These are phyloP conservation scores for Cossypha caffra DNA, from an alignment of 2,797 vertebrate genomes.

Conservation along the genomic window DNA sequence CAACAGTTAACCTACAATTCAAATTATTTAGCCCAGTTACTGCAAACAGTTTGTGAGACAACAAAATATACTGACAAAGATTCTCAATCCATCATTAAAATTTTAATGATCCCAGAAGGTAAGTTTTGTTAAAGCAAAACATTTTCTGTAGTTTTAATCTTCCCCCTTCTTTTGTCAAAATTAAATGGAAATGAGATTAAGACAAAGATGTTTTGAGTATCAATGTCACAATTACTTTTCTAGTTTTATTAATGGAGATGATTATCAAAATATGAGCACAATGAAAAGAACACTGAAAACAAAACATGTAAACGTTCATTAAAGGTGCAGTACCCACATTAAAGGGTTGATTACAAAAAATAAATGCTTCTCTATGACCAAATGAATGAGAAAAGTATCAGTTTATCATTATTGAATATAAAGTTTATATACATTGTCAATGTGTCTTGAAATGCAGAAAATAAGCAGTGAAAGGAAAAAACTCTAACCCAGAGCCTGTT, in stretches of 20 bases:
- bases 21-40: not conserved
- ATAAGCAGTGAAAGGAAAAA: not conserved
- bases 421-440: not conserved
- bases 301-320: constrained; percentile 38
- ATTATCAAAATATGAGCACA: constrained; percentile 2
- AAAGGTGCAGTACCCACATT: constrained; percentile 77
- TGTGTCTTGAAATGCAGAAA: constrained; percentile 17
- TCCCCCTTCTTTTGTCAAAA: not conserved
- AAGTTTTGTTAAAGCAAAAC: not conserved
- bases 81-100: not conserved
- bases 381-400: constrained; percentile 61
- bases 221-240: not conserved
- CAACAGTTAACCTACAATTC: not conserved
- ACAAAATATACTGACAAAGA: not conserved
- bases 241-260: not conserved
- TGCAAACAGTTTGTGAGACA: not conserved
- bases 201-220: not conserved
- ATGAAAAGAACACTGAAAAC: constrained; percentile 43
- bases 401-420: not conserved
- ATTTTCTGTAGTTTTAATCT: not conserved
- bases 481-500: not conserved
- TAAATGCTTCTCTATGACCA: constrained; percentile 48
- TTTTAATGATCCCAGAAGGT: not conserved
- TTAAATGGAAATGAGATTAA: not conserved
- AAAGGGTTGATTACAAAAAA: constrained; percentile 58